Conservation (phyloP, 2,113 vertebrate genomes). For the Sceloporus undulatus region DNA sequence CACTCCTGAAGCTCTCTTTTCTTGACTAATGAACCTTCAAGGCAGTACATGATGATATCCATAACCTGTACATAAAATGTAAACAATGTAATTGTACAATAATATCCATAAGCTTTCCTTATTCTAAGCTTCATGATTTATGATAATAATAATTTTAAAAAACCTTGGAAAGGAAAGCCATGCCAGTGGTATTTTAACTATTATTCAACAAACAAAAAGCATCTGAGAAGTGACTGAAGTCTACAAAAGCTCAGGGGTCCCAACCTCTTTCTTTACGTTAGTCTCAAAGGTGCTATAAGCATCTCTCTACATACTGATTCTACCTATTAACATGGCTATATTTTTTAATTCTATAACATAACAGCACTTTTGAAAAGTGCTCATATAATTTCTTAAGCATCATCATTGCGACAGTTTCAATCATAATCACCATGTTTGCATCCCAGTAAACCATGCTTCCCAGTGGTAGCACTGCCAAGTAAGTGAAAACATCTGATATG, state of each 20-base stretch:
- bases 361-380: background rate
- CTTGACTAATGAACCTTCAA: constrained; percentile 94
- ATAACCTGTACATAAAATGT: constrained; percentile 84
- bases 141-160: background rate
- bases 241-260: too few species aligned
- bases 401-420: background rate
- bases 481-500: background rate
- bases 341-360: too few species aligned
- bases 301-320: too few species aligned
- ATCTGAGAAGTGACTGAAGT: too few species aligned
- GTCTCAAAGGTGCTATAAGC: too few species aligned
- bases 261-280: too few species aligned
- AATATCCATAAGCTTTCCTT: background rate
- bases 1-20: constrained; percentile 97
- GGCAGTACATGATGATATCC: constrained; percentile 99
- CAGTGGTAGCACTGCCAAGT: background rate
- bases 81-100: background rate
- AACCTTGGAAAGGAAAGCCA: background rate
- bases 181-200: background rate
- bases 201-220: too few species aligned
- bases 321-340: too few species aligned
- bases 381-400: background rate
- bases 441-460: background rate
- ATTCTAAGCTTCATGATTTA: too few species aligned
- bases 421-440: background rate